A percentile compares a stretch with the other conserved stretches of the same genome.
Conservation (phyloP, 2,797 vertebrate species). For the Sciurus carolinensis region DNA sequence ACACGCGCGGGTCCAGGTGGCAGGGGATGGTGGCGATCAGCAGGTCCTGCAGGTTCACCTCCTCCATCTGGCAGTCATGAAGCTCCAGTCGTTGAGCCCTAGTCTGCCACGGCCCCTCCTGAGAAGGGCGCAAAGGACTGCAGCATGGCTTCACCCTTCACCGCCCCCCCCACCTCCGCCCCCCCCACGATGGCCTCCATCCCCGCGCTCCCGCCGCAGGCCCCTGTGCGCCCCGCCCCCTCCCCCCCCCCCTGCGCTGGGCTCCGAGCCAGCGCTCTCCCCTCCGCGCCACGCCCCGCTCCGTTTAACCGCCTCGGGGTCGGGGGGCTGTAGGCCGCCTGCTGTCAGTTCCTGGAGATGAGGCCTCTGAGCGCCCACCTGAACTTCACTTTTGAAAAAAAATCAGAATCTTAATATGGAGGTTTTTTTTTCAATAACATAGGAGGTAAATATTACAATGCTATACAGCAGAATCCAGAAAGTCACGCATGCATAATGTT, state of each 20-base stretch:
- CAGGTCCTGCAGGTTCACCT: constrained; percentile 87
- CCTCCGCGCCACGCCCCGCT: background rate
- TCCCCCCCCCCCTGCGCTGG: background rate
- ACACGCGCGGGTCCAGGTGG: constrained; percentile 88
- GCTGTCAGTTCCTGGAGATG: background rate
- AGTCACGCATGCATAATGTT: no score
- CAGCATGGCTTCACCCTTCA: no score
- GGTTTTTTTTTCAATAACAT: no score
- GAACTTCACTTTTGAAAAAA: no score
- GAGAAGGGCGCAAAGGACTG: constrained; percentile 75
- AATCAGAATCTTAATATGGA: no score
- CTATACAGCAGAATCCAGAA: no score
- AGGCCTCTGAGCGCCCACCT: background rate
- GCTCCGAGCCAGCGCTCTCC: background rate
- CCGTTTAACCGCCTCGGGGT: background rate
- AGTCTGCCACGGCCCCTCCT: background rate
- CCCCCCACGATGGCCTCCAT: constrained; percentile 79
- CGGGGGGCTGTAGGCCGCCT: background rate
- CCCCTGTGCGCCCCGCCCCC: background rate
- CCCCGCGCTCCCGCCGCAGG: background rate
- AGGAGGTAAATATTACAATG: no score
- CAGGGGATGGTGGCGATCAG: constrained; percentile 89
- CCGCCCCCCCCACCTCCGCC: constrained; percentile 47
- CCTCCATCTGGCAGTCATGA: constrained; percentile 88
- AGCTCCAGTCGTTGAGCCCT: constrained; percentile 86